Conservation (phyloP, 2,888 invertebrate genomes). For the Nipponacmea schrenckii region DNA sequence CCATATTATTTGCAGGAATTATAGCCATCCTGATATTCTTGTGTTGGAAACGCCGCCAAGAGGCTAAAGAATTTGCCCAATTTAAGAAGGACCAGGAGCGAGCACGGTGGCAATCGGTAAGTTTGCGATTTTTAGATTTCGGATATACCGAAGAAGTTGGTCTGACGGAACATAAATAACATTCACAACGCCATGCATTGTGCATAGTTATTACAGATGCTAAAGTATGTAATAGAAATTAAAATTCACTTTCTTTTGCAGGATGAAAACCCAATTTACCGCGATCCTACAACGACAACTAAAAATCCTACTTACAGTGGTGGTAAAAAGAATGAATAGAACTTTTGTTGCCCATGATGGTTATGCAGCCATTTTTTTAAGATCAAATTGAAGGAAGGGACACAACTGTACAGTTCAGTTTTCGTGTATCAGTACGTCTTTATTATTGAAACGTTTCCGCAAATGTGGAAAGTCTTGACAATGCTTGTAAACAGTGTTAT, state of each 20-base stretch:
- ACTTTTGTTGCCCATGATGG: neutral
- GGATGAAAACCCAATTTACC: constrained; percentile 55
- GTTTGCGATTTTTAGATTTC: neutral
- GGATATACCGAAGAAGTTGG: too few species aligned
- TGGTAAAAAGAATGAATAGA: constrained; percentile 1
- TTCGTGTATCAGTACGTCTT: too few species aligned
- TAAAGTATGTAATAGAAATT: neutral
- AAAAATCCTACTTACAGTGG: constrained; percentile 50
- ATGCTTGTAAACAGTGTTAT: too few species aligned
- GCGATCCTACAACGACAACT: constrained; percentile 47
- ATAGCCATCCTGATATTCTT: constrained; percentile 35
- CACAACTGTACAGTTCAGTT: too few species aligned
- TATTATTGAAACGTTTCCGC: too few species aligned
- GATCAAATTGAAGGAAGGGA: too few species aligned
- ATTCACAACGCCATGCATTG: too few species aligned
- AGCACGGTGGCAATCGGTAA: constrained; percentile 39
- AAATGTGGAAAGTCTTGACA: too few species aligned
- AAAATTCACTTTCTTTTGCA: constrained; percentile 30
- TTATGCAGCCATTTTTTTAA: too few species aligned
- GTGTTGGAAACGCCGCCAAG: constrained; percentile 34
- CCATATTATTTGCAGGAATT: constrained; percentile 34
- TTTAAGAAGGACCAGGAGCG: constrained; percentile 35
- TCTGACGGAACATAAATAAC: too few species aligned
- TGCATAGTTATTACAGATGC: too few species aligned
- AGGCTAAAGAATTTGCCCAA: constrained; percentile 35